Base-by-base conservation (phyloP, 2,113 vertebrate genomes). In the Cyprinodon brontotheroides region DNA sequence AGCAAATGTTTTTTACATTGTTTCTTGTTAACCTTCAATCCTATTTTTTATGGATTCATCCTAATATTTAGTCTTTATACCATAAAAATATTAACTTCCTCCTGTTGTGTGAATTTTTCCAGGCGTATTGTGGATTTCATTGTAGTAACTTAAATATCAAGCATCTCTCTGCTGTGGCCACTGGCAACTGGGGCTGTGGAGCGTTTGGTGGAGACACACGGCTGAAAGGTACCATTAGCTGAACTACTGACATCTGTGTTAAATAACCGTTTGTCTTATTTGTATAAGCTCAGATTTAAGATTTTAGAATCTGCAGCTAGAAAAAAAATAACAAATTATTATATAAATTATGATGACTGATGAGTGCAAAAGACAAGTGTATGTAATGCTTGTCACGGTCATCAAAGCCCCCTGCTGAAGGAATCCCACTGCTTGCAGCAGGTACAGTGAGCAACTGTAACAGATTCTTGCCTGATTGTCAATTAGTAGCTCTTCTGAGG, bases 101-200 rank as follows among this genome's bases (percentile, higher is more conserved):
- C 38, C 6, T 48, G 1, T 12, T 50, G 38, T 79, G n/a, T 79
- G 61, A 60, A 22, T 66, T 4, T n/a, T 72, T 86, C n/a, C 79
- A 99, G 98, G 98, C 97, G 15, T 98, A 95, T 82, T 99, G 98
- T 79, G 96, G 98, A 69, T 99, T 99, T 90, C 88, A 89, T 77
- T 93, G 96, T 36, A 93, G 86, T 66, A 95, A 90, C 0, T 67
- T 92, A 74, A 91, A 95, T 81, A 89, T 92, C 45, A 93, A 95
- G 50, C 94, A 96, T 43, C 95, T 99, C 80, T 95, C 98, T 82
- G 96, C 97, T 17, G 89, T 99, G 47, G 98, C 98, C 61, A 99
- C 98, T 0, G 98, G 98, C 75, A 99, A 99, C 95, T 99, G 98
- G 98, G 98, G 98, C 40, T 99, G 98, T 61, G 98, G 98, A 83